Evolutionary conservation across 1,140 invertebrate genomes (phyloP).

Genomic region (Drusus annulatus): DNA sequence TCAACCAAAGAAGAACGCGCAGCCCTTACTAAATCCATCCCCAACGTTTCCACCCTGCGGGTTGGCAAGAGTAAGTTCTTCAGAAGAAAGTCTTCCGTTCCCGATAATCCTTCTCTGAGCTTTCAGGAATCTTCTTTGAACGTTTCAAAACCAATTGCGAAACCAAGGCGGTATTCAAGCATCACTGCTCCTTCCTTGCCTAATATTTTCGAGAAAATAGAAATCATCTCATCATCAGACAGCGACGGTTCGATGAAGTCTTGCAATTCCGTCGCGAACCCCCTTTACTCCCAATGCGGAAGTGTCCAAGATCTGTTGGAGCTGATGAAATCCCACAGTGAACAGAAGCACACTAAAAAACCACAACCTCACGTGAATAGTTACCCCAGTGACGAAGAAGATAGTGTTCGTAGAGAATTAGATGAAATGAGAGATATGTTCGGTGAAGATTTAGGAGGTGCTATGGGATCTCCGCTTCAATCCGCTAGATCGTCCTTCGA

Average conservation of each 20-base stretch:
- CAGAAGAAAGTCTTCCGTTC: conserved; percentile 59
- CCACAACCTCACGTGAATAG: too few relatives aligned
- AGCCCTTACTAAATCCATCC: not conserved
- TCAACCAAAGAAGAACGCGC: not conserved
- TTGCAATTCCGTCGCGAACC: conserved; percentile 36
- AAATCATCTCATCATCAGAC: not conserved
- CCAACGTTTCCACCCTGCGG: conserved; percentile 60
- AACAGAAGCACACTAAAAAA: too few relatives aligned
- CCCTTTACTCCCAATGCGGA: conserved; percentile 32
- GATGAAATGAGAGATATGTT: conserved; percentile 11
- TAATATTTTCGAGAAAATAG: conserved; percentile 23
- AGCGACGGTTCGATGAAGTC: conserved; percentile 32
- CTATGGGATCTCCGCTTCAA: not conserved
- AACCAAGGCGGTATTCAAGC: not conserved
- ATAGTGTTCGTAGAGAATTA: not conserved
- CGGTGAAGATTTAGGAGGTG: not conserved
- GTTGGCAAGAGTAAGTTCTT: conserved; percentile 70
- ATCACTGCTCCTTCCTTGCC: conserved; percentile 22
- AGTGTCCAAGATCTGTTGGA: conserved; percentile 23
- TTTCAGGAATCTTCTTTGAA: not conserved
- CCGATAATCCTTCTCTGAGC: not conserved
- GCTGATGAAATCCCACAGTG: not conserved
- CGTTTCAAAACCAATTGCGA: not conserved
- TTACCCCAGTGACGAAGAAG: not conserved
- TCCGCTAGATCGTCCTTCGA: conserved; percentile 29